Evolutionary conservation across 1,140 invertebrate species (phyloP).

Genomic region (Ptiloglossa arizonensis): DNA sequence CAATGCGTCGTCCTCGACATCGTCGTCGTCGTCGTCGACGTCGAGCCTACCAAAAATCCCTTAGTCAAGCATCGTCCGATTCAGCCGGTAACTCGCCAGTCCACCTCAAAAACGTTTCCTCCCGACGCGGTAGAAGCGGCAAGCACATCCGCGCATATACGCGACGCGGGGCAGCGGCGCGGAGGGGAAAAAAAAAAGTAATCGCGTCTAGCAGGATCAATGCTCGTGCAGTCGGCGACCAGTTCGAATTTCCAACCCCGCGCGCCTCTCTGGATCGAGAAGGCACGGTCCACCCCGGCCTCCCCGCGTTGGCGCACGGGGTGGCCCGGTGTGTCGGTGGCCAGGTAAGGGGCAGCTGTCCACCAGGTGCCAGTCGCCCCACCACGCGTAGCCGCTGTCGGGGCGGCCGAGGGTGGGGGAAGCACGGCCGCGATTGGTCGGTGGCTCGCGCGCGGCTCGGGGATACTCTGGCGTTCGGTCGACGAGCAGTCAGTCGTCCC

Average conservation of each 20-base stretch:
- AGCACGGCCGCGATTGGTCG: constrained; percentile 67
- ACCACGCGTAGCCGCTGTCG: constrained; percentile 32
- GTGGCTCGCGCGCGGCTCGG: constrained; percentile 77
- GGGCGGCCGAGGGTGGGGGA: constrained; percentile 33
- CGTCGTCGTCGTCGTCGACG: too few relatives aligned
- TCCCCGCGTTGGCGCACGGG: constrained; percentile 56
- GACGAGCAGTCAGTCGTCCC: constrained; percentile 74
- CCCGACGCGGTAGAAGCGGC: neutral
- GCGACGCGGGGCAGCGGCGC: neutral
- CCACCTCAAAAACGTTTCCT: constrained; percentile 34
- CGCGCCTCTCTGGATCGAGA: constrained; percentile 25
- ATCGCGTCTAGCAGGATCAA: constrained; percentile 54
- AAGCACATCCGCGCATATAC: neutral
- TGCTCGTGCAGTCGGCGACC: constrained; percentile 55
- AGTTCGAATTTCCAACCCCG: constrained; percentile 57
- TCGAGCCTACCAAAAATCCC: neutral
- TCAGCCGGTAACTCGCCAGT: neutral
- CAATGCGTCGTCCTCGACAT: too few relatives aligned
- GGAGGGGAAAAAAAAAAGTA: constrained; percentile 24
- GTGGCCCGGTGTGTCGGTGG: constrained; percentile 70
- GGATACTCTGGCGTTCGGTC: constrained; percentile 70
- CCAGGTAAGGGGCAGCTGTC: constrained; percentile 78
- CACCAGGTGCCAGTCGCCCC: constrained; percentile 74
- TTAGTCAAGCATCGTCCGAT: neutral
- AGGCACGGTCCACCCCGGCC: constrained; percentile 45